Evolutionary conservation across 2,797 vertebrate genomes (phyloP).

Genomic region (Periophthalmus magnuspinnatus): DNA sequence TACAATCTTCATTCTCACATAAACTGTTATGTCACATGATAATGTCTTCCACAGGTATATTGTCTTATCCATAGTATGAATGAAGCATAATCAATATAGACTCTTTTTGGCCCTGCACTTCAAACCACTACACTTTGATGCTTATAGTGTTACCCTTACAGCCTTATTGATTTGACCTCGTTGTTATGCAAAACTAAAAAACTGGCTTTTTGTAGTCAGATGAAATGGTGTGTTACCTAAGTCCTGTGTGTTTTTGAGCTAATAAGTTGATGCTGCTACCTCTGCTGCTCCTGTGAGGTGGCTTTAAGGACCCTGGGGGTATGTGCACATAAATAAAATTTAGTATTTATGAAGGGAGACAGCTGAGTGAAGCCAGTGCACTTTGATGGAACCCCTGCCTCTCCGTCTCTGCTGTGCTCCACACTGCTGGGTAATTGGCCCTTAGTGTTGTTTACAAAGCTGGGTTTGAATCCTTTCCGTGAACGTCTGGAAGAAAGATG

Average conservation of each 20-base stretch:
- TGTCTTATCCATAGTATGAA: no score
- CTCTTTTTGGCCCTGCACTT: neutral
- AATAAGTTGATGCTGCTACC: neutral
- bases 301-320: constrained; percentile 13
- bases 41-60: neutral
- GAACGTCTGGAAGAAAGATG: constrained; percentile 5
- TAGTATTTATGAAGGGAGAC: constrained; percentile 30
- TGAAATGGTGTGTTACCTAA: no score
- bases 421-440: constrained; percentile 49
- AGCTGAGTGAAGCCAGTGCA: constrained; percentile 9
- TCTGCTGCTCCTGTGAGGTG: constrained; percentile 4
- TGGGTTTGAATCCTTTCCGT: constrained; percentile 15
- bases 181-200: no score
- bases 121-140: neutral
- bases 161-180: neutral
- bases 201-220: no score
- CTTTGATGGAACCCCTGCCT: constrained; percentile 25
- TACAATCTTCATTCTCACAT: no score
- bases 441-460: constrained; percentile 48
- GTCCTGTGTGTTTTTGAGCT: neutral
- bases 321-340: constrained; percentile 37
- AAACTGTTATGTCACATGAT: neutral
- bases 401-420: constrained; percentile 21
- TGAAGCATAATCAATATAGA: neutral
- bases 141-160: neutral